Evolutionary conservation across 2,797 vertebrate species (phyloP), one percentile per base, ranked within the genome.

Genomic region (Phyllotis vaccarum): DNA sequence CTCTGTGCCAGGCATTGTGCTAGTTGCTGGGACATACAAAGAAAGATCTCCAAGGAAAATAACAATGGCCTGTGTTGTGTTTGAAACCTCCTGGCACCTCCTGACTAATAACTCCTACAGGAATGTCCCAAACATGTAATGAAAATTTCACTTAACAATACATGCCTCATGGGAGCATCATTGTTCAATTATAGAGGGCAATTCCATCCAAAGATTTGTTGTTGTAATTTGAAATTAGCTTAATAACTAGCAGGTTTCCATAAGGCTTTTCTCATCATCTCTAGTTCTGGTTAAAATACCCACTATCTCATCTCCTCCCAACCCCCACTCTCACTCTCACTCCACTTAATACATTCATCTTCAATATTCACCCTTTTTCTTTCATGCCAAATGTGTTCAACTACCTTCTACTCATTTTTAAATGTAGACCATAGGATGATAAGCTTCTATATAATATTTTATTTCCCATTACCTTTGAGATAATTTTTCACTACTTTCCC

Each of bases 301-400:
- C 16, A 62, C 16, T 31, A 19, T 31, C 37, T 4, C 27, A 19
- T 40, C 2, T 19, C 56, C 29, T 27, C 37, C 24, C 1, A 60
- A 3, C 1, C 1, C 56, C 27, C 6, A 1, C n/a, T n/a, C n/a
- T n/a, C n/a, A n/a, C n/a, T 43, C 80, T 13, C 16, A 19, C 31
- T 31, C 10, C 27, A 43, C 27, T 62, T 10, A 19, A 43, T 62
- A 17, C 40, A 82, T 43, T 62, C 43, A 21, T 40, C 29, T 2
- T 43, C 27, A 82, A 17, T 2, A 31, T 19, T 9, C 8, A 14
- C 27, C 68, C 37, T 0, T 62, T 62, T 82, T 82, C 24, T 62
- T 82, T 82, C 14, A 43, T 31, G 17, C 62, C 9, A 31, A 5
- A 31, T 43, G 37, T 3, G 2, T 60, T 82, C 27, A 27, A 21